Base-by-base conservation (phyloP, 2,797 vertebrate species). In the Gymnodraco acuticeps region DNA sequence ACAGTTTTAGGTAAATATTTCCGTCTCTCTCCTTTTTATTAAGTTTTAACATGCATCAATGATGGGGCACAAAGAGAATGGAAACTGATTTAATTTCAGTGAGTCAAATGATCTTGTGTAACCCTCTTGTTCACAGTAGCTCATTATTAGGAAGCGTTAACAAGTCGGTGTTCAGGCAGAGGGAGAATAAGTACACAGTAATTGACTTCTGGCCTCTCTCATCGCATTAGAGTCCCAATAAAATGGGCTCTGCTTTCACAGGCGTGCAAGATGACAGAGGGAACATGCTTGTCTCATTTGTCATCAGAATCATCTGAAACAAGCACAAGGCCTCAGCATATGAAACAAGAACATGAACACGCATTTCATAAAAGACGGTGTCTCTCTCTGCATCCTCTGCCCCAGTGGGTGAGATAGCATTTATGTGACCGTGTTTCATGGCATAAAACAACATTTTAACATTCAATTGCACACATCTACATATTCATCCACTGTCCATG, bases 181-280 rank as follows among this genome's bases (percentile, higher is more conserved):
- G 88, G 83, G 81, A 88, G 87, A 88, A 87, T 88, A 92, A 90
- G 88, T 87, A 93, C 87, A 91, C 88, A 90, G 90, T 91, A 92
- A 92, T 91, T 94, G 93, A 94, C 92, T 91, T 83, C 73, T 92
- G 89, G 77, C 90, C 91, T 85, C 84, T 76, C 82, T 89, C 89
- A 77, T 90, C 78, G 77, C 83, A 83, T 90, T 87, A 88, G 82
- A 85, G 80, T 81, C 80, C 78, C 84, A 87, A 85, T 88, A 85
- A 92, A 90, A 88, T 55, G 62, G 73, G 68, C 77, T 85, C 75
- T 82, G 84, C 86, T 88, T 91, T 91, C 83, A 84, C 79, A 78
- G 88, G 83, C 58, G 38, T 60, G 69, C 60, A 71, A 74, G 75
- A 77, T 78, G 70, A 88, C 83, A 80, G 74, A 82, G 75, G 72